Conservation (phyloP, 2,113 vertebrate genomes). For the Peromyscus maniculatus region DNA sequence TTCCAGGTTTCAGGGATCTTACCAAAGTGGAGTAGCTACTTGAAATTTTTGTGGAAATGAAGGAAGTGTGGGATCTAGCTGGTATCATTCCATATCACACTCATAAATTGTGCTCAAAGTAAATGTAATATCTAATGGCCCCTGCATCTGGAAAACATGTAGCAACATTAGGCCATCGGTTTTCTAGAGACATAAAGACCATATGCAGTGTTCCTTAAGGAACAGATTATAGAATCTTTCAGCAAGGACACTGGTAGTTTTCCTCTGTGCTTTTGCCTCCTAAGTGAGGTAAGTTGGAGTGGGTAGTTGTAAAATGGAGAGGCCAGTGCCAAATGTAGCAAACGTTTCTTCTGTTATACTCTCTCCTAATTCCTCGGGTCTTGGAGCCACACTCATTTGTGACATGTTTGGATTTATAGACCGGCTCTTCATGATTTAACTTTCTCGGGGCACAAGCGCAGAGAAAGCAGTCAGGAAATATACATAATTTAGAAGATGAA, state of each 20-base stretch:
- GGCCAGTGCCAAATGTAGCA: not conserved
- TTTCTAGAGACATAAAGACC: not conserved
- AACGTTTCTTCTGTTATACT: not conserved
- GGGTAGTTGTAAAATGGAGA: not conserved
- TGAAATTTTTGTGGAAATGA: not conserved
- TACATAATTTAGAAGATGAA: conserved; percentile 55
- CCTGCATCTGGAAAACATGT: conserved; percentile 1
- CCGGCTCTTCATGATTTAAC: not conserved
- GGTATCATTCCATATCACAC: not conserved
- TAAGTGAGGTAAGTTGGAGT: not conserved
- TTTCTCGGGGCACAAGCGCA: conserved; percentile 8
- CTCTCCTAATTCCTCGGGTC: not conserved
- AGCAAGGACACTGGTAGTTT: not conserved
- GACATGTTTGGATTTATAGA: conserved; percentile 39
- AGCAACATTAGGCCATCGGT: not conserved
- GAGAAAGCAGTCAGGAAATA: conserved; percentile 53
- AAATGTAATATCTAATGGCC: not conserved
- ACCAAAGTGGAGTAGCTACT: not conserved
- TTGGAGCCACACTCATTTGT: not conserved
- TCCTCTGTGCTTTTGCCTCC: not conserved
- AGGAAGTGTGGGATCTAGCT: not conserved
- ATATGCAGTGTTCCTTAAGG: not conserved
- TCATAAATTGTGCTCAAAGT: not conserved
- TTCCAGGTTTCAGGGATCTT: not conserved
- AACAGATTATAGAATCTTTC: not conserved